These are phyloP conservation scores for Solea solea DNA, from an alignment of 2,113 vertebrate genomes.

Conservation along the genomic window DNA sequence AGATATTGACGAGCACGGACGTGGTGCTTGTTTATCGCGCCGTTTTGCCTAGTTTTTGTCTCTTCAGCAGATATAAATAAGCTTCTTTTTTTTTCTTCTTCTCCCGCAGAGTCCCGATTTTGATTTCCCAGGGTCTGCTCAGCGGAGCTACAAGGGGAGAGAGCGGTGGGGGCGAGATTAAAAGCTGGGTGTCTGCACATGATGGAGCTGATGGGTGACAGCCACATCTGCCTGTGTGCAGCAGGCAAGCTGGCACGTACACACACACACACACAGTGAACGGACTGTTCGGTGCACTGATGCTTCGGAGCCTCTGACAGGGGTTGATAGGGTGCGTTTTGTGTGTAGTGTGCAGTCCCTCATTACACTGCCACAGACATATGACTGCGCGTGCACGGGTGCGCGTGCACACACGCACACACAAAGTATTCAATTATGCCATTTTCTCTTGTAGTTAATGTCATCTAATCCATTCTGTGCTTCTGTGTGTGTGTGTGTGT, in stretches of 20 bases:
- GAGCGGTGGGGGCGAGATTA: slow-evolving; percentile 42
- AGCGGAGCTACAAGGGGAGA: neutral
- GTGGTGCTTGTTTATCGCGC: slow-evolving; percentile 17
- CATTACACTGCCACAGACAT: slow-evolving; percentile 63
- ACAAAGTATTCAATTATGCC: slow-evolving; percentile 64
- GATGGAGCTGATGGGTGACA: slow-evolving; percentile 79
- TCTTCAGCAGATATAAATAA: slow-evolving; percentile 47
- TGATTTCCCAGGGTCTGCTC: slow-evolving; percentile 54
- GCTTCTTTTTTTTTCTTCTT: neutral
- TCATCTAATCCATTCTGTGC: slow-evolving; percentile 62
- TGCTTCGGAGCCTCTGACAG: slow-evolving; percentile 71
- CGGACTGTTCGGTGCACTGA: slow-evolving; percentile 39
- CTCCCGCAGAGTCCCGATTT: slow-evolving; percentile 24
- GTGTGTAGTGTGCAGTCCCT: slow-evolving; percentile 62
- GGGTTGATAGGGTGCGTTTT: slow-evolving; percentile 69
- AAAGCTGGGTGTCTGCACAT: slow-evolving; percentile 65
- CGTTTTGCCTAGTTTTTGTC: neutral
- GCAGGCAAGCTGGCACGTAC: slow-evolving; percentile 15
- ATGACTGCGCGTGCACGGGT: neutral
- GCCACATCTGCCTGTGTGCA: slow-evolving; percentile 54
- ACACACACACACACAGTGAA: slow-evolving; percentile 16
- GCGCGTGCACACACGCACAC: slow-evolving; percentile 7
- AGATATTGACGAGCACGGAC: slow-evolving; percentile 43
- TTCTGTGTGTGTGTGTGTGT: slow-evolving; percentile 1
- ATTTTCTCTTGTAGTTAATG: slow-evolving; percentile 70